Evolutionary conservation across 1,140 invertebrate genomes (phyloP), one percentile per base, ranked within the genome.

Genomic region (Doryteuthis pealeii): DNA sequence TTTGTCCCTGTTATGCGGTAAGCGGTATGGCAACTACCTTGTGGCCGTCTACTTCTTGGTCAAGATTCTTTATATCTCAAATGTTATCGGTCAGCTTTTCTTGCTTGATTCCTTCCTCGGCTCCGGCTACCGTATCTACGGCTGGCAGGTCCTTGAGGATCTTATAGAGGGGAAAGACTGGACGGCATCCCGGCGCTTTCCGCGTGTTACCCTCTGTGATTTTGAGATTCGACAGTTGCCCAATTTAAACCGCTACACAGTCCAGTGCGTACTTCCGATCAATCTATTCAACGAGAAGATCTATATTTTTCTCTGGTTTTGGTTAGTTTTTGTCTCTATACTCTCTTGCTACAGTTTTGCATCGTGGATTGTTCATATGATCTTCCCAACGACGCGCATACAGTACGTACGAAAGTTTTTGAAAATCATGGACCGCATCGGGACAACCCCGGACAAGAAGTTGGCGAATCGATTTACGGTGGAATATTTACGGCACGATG

Each of bases 271-370:
- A 26, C 88, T 90, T 33, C 90, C 90, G 73, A 90, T 90, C 66
- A 90, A 90, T 77, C 84, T 90, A 32, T 90, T 90, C 82, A 90
- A 90, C 77, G 90, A 90, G 78, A 90, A 90, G 81, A 90, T 90
- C 30, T 90, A 90, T 79, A 87, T 90, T 72, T 89, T 90, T 76
- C 79, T 90, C 43, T 90, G 90, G 90, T 90, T 90, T 80, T 90
- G 90, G 90, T 88, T 89, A 62, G 88, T 90, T 18, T 89, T 90
- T 80, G 87, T 90, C 15, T 86, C 89, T 69, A 78, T 88, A 26
- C 83, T 89, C 28, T 88, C 89, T 15, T 81, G 88, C 70, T 86
- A 89, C 76, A 86, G 81, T 74, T 84, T 88, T 66, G 68, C 86
- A 8, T 74, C 80, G 15, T 89, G 87, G 87, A 77, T 88, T 8